Evolutionary conservation across 2,113 vertebrate species (phyloP).

Genomic region (Tauraco erythrolophus): DNA sequence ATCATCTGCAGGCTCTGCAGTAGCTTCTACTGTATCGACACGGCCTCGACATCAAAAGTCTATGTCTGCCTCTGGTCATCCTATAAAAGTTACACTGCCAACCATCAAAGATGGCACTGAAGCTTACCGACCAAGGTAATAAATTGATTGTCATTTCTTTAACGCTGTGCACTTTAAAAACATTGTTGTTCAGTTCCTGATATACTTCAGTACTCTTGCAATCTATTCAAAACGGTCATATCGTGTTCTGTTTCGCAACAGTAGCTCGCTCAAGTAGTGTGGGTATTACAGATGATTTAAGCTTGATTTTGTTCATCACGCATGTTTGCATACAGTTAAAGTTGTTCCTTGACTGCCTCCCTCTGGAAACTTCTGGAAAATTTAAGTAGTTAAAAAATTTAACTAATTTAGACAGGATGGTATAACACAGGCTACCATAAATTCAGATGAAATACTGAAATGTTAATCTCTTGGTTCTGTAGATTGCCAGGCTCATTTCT

Average conservation of each 20-base stretch:
- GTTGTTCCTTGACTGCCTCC: conserved; percentile 21
- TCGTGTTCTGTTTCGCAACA: background rate
- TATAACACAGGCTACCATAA: background rate
- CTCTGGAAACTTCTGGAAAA: conserved; percentile 19
- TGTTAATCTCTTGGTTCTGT: background rate
- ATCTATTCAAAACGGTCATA: fast-evolving
- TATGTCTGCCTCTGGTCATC: conserved; percentile 97
- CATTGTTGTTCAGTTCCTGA: background rate
- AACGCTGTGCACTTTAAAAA: background rate
- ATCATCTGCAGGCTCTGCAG: conserved; percentile 77
- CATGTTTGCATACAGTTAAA: background rate
- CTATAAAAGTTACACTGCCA: conserved; percentile 92
- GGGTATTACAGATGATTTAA: background rate
- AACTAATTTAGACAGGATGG: background rate
- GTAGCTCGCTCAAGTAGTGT: background rate
- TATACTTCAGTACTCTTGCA: background rate
- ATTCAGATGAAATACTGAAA: background rate
- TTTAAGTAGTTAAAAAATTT: background rate
- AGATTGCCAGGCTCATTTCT: background rate
- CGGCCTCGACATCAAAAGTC: conserved; percentile 98
- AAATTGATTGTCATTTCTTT: background rate
- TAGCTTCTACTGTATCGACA: conserved; percentile 78
- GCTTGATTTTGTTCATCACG: background rate
- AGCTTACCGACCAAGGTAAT: conserved; percentile 87
- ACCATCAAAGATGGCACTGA: conserved; percentile 95